Percentiles rank a stretch among this genome's conserved stretches.
Evolutionary conservation across 1,140 invertebrate species (phyloP).

Genomic region (Tetramorium alpestre): DNA sequence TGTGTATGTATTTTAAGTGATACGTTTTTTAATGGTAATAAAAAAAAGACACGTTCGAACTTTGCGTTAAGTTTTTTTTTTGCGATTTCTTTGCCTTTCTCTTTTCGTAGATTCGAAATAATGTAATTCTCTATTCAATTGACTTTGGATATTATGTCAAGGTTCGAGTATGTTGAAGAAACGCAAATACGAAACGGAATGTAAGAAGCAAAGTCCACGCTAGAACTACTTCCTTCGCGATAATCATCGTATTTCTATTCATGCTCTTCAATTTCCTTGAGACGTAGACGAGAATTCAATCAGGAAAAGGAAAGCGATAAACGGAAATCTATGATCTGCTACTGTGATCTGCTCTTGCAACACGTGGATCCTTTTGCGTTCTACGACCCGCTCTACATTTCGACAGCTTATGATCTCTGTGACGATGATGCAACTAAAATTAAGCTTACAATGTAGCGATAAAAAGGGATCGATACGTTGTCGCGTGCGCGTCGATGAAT

Average conservation of each 20-base stretch:
- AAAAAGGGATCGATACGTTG: slow-evolving; percentile 45
- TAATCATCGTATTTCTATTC: slow-evolving; percentile 19
- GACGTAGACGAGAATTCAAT: slow-evolving; percentile 27
- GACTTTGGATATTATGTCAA: background rate
- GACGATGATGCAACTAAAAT: slow-evolving; percentile 65
- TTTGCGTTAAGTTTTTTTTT: background rate
- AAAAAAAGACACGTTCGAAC: background rate
- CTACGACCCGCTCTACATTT: slow-evolving; percentile 70
- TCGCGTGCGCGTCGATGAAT: slow-evolving; percentile 23
- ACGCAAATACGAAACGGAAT: slow-evolving; percentile 23
- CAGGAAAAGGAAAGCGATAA: background rate
- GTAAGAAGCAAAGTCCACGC: slow-evolving; percentile 40
- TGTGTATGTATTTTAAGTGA: background rate
- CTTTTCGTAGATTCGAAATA: background rate
- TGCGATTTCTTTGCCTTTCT: background rate
- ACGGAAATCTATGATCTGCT: background rate
- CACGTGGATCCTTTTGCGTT: slow-evolving; percentile 73
- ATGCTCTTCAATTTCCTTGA: background rate
- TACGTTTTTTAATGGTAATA: background rate
- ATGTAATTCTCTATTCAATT: background rate
- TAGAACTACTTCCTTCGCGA: slow-evolving; percentile 8
- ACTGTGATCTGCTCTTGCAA: slow-evolving; percentile 61
- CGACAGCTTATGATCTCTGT: slow-evolving; percentile 70
- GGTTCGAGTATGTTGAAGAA: slow-evolving; percentile 35
- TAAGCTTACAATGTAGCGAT: slow-evolving; percentile 52